Evolutionary conservation across 2,797 vertebrate genomes (phyloP).

Genomic region (Pterois miles): DNA sequence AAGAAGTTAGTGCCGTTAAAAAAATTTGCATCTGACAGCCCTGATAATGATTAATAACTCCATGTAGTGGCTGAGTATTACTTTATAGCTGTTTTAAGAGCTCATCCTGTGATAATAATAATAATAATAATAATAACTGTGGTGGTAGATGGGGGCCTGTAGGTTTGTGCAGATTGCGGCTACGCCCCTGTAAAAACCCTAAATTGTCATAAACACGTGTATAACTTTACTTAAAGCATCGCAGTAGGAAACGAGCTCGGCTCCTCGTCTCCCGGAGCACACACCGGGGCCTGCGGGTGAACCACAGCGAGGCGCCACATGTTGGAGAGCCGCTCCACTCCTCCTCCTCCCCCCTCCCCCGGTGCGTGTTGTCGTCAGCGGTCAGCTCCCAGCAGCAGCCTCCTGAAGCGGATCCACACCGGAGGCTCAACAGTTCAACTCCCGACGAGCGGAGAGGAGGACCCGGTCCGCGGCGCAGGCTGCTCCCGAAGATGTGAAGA

Average conservation of each 20-base stretch:
- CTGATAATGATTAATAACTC: no score
- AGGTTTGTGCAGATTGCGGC: no score
- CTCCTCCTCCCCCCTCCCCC: conserved; percentile 11
- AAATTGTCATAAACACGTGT: neutral
- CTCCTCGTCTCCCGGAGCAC: neutral
- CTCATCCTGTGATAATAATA: neutral
- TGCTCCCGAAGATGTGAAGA: conserved; percentile 67
- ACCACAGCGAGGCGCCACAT: conserved; percentile 33
- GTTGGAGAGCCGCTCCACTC: conserved; percentile 37
- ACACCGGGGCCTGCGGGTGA: neutral
- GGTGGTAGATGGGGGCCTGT: neutral
- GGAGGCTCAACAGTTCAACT: conserved; percentile 62
- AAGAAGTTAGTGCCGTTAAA: no score
- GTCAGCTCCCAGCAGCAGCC: conserved; percentile 60
- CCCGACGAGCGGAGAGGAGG: conserved; percentile 51
- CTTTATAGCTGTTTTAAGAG: neutral
- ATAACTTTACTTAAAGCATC: neutral
- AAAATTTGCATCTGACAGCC: no score
- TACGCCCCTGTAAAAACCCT: conserved; percentile 12
- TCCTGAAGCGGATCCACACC: conserved; percentile 49
- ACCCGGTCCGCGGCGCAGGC: conserved; percentile 39
- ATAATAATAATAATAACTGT: neutral
- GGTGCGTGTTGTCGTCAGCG: conserved; percentile 66
- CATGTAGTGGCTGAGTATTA: no score
- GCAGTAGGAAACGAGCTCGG: neutral